These are phyloP conservation scores for Brienomyrus brachyistius DNA, from an alignment of 2,113 vertebrate species.

Conservation along the genomic window DNA sequence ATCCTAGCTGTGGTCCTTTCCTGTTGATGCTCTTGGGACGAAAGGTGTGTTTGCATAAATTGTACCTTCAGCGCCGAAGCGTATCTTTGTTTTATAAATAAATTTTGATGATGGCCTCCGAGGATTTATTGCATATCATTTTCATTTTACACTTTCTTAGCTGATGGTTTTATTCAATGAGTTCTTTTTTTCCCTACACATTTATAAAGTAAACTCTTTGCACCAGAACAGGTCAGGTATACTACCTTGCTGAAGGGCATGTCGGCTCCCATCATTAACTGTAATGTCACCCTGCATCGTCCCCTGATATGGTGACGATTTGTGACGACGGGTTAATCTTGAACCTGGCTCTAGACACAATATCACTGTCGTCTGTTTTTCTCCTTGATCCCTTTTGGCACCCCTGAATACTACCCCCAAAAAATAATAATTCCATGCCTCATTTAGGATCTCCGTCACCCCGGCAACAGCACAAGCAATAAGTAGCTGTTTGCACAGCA, in stretches of 20 bases:
- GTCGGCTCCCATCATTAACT: background rate
- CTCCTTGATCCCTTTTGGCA: background rate
- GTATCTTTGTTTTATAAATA: background rate
- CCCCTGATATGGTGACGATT: background rate
- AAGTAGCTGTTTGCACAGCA: slow-evolving; percentile 6
- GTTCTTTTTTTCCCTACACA: background rate
- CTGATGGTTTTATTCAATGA: background rate
- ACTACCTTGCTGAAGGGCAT: background rate
- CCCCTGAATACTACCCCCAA: background rate
- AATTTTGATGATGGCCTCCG: background rate
- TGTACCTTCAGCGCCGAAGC: background rate
- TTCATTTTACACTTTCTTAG: background rate
- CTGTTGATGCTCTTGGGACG: background rate
- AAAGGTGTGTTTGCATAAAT: background rate
- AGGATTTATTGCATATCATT: background rate
- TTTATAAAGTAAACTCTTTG: background rate
- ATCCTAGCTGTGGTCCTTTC: background rate
- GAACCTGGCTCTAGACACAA: background rate
- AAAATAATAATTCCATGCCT: background rate
- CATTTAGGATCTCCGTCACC: background rate
- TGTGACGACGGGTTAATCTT: background rate
- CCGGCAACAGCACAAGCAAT: background rate
- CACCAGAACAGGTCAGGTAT: background rate
- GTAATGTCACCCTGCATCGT: background rate
- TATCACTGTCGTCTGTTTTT: background rate